phyloP scores from a whole-genome alignment of 2,888 invertebrate genomes.

The Hymenopus coronatus region DNA sequence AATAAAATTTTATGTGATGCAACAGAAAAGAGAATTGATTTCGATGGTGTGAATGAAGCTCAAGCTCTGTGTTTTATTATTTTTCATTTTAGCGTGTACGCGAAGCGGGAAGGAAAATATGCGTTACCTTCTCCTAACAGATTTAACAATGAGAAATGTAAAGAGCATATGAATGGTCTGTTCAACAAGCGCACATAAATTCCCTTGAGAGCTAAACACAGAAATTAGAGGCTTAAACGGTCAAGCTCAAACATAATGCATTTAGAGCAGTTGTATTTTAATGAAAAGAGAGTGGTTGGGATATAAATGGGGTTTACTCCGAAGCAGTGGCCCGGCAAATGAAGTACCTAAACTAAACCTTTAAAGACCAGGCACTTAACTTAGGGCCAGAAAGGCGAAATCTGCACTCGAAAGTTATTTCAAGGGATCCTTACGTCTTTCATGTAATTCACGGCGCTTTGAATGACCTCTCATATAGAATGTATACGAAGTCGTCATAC shows the following conservation, averaged over 20 bases:
- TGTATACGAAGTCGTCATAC: no score
- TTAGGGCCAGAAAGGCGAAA: background rate
- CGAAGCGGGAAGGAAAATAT: background rate
- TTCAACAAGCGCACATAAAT: background rate
- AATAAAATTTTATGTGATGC: background rate
- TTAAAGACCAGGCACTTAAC: background rate
- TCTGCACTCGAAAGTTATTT: background rate
- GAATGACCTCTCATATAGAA: background rate
- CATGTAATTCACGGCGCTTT: background rate
- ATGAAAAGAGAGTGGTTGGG: background rate
- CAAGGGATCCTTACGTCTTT: background rate
- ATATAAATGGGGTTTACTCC: background rate
- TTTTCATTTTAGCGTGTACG: background rate
- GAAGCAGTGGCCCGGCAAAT: background rate
- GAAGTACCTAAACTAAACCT: background rate
- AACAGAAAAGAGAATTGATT: background rate
- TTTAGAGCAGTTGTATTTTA: background rate
- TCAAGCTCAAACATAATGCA: background rate
- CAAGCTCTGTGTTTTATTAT: background rate
- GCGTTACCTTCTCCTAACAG: background rate
- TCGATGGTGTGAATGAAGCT: background rate
- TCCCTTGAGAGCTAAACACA: background rate
- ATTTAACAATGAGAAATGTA: background rate
- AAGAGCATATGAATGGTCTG: background rate
- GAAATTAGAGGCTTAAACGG: background rate